Percentiles rank a stretch among this genome's conserved stretches.
Evolutionary conservation across 2,888 invertebrate genomes (phyloP).

Genomic region (Mesoligia furuncula): DNA sequence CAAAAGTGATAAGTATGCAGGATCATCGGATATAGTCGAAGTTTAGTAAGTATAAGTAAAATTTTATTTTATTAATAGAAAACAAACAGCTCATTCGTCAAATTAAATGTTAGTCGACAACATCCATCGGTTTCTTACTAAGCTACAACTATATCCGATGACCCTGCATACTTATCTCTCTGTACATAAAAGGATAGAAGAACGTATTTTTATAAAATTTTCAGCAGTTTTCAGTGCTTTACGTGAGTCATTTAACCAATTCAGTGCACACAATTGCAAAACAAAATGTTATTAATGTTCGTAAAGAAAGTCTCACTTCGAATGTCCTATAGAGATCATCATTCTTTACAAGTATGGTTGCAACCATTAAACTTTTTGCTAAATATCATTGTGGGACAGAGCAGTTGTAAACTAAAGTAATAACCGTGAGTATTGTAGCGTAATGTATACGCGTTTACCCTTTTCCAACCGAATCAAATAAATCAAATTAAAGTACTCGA

Average conservation of each 20-base stretch:
- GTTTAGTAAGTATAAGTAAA: too few species aligned
- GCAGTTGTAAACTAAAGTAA: constrained; percentile 63
- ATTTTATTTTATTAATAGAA: too few species aligned
- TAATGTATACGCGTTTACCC: constrained; percentile 87
- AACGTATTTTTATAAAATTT: background rate
- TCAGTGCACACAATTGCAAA: background rate
- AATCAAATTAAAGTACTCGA: constrained; percentile 89
- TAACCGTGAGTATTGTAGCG: constrained; percentile 76
- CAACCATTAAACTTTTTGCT: constrained; percentile 68
- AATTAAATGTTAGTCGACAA: too few species aligned
- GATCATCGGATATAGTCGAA: too few species aligned
- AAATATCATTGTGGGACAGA: constrained; percentile 66
- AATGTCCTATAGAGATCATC: constrained; percentile 37
- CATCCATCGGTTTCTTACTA: too few species aligned
- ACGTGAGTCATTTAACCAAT: background rate
- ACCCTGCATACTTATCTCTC: too few species aligned
- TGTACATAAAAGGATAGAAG: background rate
- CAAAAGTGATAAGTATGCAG: too few species aligned
- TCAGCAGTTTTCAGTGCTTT: background rate
- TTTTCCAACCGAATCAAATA: constrained; percentile 86
- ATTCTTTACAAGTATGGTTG: constrained; percentile 49
- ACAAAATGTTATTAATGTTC: constrained; percentile 1
- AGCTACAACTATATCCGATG: too few species aligned
- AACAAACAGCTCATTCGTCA: too few species aligned
- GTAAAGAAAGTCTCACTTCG: background rate